Evolutionary conservation across 2,888 invertebrate species (phyloP), one percentile per base, ranked within the genome.

Genomic region (Ormyrus pomaceus): DNA sequence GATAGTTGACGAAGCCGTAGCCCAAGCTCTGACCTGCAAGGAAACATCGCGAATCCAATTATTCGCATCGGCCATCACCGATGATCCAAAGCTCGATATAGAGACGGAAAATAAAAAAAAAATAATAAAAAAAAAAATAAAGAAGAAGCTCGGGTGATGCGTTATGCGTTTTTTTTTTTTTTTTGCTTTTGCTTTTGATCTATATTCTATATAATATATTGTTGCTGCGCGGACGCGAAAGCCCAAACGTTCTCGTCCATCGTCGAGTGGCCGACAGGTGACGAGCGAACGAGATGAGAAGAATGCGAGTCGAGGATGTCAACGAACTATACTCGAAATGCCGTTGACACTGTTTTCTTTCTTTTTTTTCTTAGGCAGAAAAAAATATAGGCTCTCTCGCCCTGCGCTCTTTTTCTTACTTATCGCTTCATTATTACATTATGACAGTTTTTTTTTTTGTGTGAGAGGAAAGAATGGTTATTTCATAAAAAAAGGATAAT

Each of bases 1-100:
- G 97, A 93, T 99, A 99, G 93, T 99, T 99, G 89, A 99, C 99
- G 93, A 99, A 99, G 86, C 99, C 99, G 92, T 99, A 99, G 88
- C 99, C 99, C 89, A 99, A 94, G 92, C 98, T 99, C 93, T 99
- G 99, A 87, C 99, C 99, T 94, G 87, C 74, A 89, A 88, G 73
- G 72, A 70, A 71, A 83, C 72, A 81, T 70, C 56, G 55, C 61
- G 72, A 81, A 81, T 79, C 77, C 80, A 76, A 78, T 82, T 77
- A 82, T 74, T 65, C 70, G 50, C 55, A 51, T 77, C 77, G 46
- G 77, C 55, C 34, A 34, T 2, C 34, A 34, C 34, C 65, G 77
- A 68, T 58, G 46, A 77, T 59, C 34, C 10, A n/a, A 64, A 71
- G 45, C 59, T 61, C 19, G 13, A 66, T 50, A 19, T 7, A n/a